Base-by-base conservation (phyloP, 2,797 vertebrate species). In the Telmatherina bonti region DNA sequence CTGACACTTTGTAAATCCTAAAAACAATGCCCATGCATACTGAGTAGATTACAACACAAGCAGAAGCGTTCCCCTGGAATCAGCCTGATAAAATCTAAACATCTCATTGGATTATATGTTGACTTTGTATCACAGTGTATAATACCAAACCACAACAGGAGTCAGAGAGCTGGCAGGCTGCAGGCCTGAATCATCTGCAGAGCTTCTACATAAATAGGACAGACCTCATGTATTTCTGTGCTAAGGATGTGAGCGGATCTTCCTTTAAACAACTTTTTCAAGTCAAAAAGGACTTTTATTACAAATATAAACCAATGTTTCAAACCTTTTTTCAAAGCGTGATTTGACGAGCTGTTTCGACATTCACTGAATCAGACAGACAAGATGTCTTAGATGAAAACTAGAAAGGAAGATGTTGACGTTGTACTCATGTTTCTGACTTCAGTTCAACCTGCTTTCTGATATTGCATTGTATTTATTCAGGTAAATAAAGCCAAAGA, bases 81-180 rank as follows among this genome's bases (percentile, higher is more conserved):
- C 71, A 62, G 67, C 70, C 73, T 49, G 85, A 90, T 87, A 85
- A 30, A 59, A 82, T 88, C 78, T 67, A 84, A 89, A 82, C 73
- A 67, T 72, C 30, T 80, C 62, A 76, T 30, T 79, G 79, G 70
- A 88, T 86, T 84, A 83, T 81, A 68, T 62, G 62, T 8, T 56
- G 72, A 74, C 31, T 82, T 74, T 72, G 78, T 59, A 68, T 80
- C 57, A 7, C 9, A 51, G 22, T 22, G 22, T 26, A 51, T 22
- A 51, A 51, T 24, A 51, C 47, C 47, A 11, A 24, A 11, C 4
- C n/a, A 51, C 47, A 51, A 24, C n/a, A 51, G 10, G 45, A 49
- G n/a, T 24, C n/a, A n/a, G 38, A 72, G 61, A 74, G 57, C 56
- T 22, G 38, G 13, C 30, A 63, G 66, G 5, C 26, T 63, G 47